Percentiles rank a stretch among this genome's conserved stretches.
phyloP scores from a whole-genome alignment of 2,113 vertebrate species.

The Desmodus rotundus region DNA sequence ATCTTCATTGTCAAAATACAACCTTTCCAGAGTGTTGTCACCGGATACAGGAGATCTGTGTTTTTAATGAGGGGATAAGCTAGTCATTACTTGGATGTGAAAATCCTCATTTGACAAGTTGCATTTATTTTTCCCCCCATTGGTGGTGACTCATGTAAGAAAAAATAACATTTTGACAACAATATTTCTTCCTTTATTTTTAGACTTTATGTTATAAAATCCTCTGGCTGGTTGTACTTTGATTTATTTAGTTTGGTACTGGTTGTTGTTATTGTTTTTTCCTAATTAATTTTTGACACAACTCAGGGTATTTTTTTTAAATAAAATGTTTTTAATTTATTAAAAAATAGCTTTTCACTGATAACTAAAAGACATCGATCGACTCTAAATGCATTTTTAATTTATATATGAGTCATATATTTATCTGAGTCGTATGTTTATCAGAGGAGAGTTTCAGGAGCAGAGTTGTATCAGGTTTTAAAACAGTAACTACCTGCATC shows the following conservation, averaged over 20 bases:
- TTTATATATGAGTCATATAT: neutral
- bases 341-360: neutral
- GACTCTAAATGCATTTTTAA: neutral
- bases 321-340: neutral
- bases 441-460: slow-evolving; percentile 43
- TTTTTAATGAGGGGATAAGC: neutral
- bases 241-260: neutral
- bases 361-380: slow-evolving; percentile 14
- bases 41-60: neutral
- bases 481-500: slow-evolving; percentile 13
- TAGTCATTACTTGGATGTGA: neutral
- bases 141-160: neutral
- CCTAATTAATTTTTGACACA: slow-evolving; percentile 4
- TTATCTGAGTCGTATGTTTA: neutral
- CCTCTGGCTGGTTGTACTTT: neutral
- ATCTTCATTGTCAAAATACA: neutral
- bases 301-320: neutral
- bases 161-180: slow-evolving; percentile 3
- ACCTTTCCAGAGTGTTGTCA: neutral
- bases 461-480: slow-evolving; percentile 11
- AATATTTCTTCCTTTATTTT: slow-evolving; percentile 1
- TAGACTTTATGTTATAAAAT: neutral
- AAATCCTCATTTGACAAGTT: neutral
- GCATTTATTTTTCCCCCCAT: neutral
- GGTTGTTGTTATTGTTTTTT: neutral